These are phyloP conservation scores for Maconellicoccus hirsutus DNA, from an alignment of 1,140 invertebrate species.

Conservation along the genomic window DNA sequence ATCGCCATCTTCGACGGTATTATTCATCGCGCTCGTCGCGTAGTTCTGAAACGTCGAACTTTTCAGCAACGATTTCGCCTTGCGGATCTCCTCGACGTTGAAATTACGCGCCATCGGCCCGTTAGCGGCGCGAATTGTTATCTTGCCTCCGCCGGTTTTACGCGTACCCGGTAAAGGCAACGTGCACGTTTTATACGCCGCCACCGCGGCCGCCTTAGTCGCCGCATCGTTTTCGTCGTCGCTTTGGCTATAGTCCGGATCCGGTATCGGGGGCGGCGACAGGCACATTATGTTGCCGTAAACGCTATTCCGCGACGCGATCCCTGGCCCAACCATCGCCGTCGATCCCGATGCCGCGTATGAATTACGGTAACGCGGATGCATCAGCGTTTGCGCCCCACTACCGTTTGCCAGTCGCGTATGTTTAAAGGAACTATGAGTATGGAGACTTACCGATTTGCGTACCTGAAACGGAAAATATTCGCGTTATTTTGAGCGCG, in stretches of 20 bases:
- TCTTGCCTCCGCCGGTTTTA: slow-evolving; percentile 13
- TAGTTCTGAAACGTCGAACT: slow-evolving; percentile 74
- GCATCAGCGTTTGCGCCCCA: neutral
- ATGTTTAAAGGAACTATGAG: slow-evolving; percentile 38
- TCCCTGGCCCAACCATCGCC: neutral
- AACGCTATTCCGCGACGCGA: neutral
- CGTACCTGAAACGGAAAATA: slow-evolving; percentile 40
- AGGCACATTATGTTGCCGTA: neutral
- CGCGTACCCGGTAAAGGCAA: slow-evolving; percentile 23
- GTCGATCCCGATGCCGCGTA: slow-evolving; percentile 16
- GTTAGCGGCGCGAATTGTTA: neutral
- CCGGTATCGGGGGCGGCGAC: slow-evolving; percentile 63
- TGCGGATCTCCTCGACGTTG: slow-evolving; percentile 76
- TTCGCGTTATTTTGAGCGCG: slow-evolving; percentile 7
- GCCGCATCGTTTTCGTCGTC: slow-evolving; percentile 45
- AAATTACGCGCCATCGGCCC: slow-evolving; percentile 58
- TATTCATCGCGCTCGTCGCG: slow-evolving; percentile 41
- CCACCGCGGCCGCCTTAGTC: too few species aligned
- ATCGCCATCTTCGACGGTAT: slow-evolving; percentile 62
- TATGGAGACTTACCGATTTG: slow-evolving; percentile 50
- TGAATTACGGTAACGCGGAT: slow-evolving; percentile 25
- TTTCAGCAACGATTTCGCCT: slow-evolving; percentile 60
- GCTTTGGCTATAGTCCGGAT: slow-evolving; percentile 77
- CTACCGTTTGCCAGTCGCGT: neutral
- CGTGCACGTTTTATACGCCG: slow-evolving; percentile 38